Evolutionary conservation across 2,113 vertebrate species (phyloP).

Genomic region (Balaeniceps rex): DNA sequence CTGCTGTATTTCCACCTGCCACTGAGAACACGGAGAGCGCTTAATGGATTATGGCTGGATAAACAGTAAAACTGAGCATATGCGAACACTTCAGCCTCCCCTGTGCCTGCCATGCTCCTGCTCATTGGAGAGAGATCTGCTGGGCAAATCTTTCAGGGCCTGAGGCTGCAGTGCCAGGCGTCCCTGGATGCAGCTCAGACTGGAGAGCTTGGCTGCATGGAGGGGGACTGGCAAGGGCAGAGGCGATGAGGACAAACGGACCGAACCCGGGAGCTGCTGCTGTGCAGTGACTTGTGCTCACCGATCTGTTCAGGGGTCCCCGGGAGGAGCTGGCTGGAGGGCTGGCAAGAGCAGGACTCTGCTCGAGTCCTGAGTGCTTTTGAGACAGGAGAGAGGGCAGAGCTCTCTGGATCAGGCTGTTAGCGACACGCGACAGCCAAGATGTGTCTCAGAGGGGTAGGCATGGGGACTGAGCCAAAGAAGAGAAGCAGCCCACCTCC

Average conservation of each 20-base stretch:
- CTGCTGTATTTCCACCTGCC: neutral
- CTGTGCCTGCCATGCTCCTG: neutral
- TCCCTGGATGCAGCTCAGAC: neutral
- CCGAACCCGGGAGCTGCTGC: neutral
- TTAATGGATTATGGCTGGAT: neutral
- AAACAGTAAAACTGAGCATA: neutral
- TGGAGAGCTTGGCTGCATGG: neutral
- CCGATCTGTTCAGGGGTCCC: neutral
- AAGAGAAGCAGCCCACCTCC: neutral
- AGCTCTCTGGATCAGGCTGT: neutral
- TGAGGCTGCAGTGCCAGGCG: neutral
- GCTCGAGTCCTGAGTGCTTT: neutral
- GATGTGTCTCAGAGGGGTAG: neutral
- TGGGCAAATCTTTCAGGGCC: neutral
- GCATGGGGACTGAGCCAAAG: neutral
- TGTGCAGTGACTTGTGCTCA: neutral
- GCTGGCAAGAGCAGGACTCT: neutral
- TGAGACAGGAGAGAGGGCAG: neutral
- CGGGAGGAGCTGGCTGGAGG: neutral
- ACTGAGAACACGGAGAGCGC: neutral
- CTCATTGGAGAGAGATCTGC: neutral
- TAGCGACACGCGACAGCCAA: neutral
- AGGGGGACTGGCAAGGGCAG: neutral
- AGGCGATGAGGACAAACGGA: neutral
- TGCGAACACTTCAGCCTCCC: neutral